Evolutionary conservation across 2,113 vertebrate genomes (phyloP).

Genomic region (Phyllopteryx taeniolatus): DNA sequence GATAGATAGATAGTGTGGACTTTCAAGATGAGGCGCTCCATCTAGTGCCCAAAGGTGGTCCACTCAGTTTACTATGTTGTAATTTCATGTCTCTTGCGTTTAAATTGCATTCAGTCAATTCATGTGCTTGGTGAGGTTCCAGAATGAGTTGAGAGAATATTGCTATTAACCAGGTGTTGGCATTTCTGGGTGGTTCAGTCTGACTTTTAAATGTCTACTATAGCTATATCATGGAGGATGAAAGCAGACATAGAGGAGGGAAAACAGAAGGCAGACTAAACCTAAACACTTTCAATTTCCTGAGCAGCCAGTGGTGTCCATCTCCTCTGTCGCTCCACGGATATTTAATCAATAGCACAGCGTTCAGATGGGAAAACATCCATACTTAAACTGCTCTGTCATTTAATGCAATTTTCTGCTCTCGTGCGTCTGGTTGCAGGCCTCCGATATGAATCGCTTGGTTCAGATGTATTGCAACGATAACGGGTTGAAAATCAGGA

Average conservation of each 20-base stretch:
- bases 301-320: background rate
- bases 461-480: background rate
- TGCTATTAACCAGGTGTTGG: background rate
- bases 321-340: background rate
- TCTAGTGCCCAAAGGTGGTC: constrained; percentile 24
- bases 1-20: no score
- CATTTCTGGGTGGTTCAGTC: background rate
- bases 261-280: background rate
- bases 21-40: constrained; percentile 19
- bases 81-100: background rate
- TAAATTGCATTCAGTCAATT: background rate
- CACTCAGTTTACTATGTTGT: background rate
- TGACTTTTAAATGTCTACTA: background rate
- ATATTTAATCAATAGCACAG: constrained; percentile 13
- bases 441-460: background rate
- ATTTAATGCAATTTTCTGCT: constrained; percentile 16
- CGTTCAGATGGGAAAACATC: background rate
- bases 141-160: background rate
- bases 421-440: background rate
- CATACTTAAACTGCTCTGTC: background rate
- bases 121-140: background rate
- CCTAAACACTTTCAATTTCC: constrained; percentile 2
- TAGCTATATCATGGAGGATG: background rate
- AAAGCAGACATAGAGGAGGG: background rate
- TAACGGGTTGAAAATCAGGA: background rate